Evolutionary conservation across 2,113 vertebrate species (phyloP).

Genomic region (Gymnogyps californianus): DNA sequence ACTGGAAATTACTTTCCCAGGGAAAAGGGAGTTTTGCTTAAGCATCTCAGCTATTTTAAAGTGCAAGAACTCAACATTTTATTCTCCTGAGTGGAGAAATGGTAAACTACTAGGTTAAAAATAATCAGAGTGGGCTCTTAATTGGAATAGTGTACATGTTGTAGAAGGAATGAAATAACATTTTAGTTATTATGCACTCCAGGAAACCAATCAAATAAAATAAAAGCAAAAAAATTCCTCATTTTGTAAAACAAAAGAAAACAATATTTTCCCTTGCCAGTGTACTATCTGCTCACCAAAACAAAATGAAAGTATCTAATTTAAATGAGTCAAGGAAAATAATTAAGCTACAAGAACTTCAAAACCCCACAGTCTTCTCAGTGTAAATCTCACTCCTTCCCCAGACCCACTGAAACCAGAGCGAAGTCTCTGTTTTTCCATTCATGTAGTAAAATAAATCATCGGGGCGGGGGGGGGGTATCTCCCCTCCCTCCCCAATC

Average conservation of each 20-base stretch:
- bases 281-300: background rate
- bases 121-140: background rate
- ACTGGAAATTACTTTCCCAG: constrained; percentile 62
- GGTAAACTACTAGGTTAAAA: constrained; percentile 15
- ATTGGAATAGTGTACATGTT: background rate
- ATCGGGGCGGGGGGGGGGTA: accelerated
- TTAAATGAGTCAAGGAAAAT: constrained; percentile 14
- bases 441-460: background rate
- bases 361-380: background rate
- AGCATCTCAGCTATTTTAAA: constrained; percentile 40
- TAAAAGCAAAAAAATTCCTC: background rate
- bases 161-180: constrained; percentile 5
- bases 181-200: background rate
- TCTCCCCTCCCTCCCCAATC: background rate
- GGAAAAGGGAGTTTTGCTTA: constrained; percentile 45
- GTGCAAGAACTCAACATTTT: constrained; percentile 7
- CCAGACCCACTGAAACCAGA: background rate
- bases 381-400: background rate
- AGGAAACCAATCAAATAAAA: constrained; percentile 22
- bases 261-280: background rate
- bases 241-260: background rate
- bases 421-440: background rate
- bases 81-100: background rate
- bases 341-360: background rate
- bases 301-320: background rate